Evolutionary conservation across 2,888 invertebrate species (phyloP), one percentile per base, ranked within the genome.

Genomic region (Hirtodrosophila duncani): DNA sequence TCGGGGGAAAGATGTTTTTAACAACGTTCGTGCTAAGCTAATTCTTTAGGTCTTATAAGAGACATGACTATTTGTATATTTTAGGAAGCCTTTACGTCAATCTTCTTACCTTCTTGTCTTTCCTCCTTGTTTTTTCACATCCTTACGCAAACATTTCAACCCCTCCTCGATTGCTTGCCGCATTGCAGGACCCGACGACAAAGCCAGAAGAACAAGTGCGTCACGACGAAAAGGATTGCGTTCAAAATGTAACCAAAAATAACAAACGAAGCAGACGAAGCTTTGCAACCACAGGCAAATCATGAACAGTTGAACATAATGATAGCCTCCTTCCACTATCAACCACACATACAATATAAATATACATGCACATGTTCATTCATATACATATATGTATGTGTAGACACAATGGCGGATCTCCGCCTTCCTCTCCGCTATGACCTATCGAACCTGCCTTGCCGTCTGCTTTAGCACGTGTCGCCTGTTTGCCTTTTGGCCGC

Each of bases 401-500:
- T n/a, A n/a, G n/a, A n/a, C n/a, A n/a, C n/a, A n/a, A n/a, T n/a
- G n/a, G n/a, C n/a, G n/a, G n/a, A n/a, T 6, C 31, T 21, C 27
- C 10, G 16, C 24, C 20, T 26, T 9, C 23, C 20, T 13, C 21
- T 16, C 9, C 36, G 3, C 11, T 11, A 1, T 27, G 13, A n/a
- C n/a, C 10, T 37, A 3, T 7, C 13, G 11, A n/a, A n/a, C n/a
- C 34, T 24, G n/a, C 6, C 24, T 7, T 20, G 20, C 21, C 23
- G 20, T 10, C 21, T 20, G 33, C n/a, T 30, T 26, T 27, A 58
- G 64, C 71, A 72, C 72, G 81, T 72, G 72, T 62, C 48, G 55
- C 50, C 29, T 77, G 80, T 58, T 71, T 79, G 63, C 77, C 77
- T 75, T 70, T 79, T 52, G 43, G 53, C 67, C 60, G 72, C 68